These are phyloP conservation scores for Melipona bicolor DNA, from an alignment of 2,888 invertebrate species.

Conservation along the genomic window DNA sequence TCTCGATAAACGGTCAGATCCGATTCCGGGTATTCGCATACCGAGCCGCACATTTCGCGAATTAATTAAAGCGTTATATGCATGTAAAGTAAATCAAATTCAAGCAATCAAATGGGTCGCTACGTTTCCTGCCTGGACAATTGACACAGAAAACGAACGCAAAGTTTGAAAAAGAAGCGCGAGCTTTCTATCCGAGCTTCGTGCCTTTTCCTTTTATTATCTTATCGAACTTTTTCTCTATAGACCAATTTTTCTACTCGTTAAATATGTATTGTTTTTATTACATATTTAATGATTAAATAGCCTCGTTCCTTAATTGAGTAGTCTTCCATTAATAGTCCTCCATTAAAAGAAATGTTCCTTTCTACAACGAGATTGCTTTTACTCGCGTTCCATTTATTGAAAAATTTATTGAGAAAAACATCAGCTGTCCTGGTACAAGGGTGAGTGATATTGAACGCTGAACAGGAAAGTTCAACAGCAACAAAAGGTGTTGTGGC, in stretches of 20 bases:
- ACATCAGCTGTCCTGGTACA: too few relatives aligned
- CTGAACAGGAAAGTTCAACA: too few relatives aligned
- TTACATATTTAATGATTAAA: neutral
- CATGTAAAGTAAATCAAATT: conserved; percentile 60
- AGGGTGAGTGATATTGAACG: neutral
- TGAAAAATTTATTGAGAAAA: too few relatives aligned
- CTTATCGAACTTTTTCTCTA: neutral
- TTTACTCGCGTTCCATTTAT: neutral
- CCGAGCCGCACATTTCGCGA: conserved; percentile 57
- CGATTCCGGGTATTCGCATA: conserved; percentile 5
- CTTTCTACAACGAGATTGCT: neutral
- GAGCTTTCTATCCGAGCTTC: neutral
- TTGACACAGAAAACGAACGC: neutral
- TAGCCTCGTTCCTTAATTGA: too few relatives aligned
- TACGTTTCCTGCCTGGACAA: neutral
- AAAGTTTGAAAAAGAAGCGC: neutral
- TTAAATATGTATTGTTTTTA: too few relatives aligned
- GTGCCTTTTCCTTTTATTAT: neutral
- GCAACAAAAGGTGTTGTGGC: too few relatives aligned
- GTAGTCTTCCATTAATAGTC: too few relatives aligned
- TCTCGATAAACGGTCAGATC: conserved; percentile 33
- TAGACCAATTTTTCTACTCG: neutral
- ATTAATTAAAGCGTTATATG: conserved; percentile 72
- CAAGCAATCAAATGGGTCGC: neutral
- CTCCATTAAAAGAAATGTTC: too few relatives aligned